Conservation (phyloP, 92 coral and sea anemone species). For the Porites evermanni region DNA sequence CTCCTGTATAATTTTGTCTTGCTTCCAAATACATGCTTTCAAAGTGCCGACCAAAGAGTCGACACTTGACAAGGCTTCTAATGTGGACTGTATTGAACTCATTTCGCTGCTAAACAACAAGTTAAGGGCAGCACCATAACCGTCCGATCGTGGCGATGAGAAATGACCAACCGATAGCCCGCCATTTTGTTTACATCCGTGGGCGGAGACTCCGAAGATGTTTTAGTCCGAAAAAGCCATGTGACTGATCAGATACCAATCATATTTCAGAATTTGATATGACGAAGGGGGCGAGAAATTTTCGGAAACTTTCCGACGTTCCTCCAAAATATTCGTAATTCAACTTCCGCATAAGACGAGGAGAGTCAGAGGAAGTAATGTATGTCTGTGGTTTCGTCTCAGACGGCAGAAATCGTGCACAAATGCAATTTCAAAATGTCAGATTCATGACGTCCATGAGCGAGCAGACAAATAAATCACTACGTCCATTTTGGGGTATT, state of each 20-base stretch:
- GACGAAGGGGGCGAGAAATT: background rate
- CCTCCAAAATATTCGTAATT: conserved; percentile 4
- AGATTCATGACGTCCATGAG: background rate
- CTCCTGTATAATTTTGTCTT: conserved; percentile 78
- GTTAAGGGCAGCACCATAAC: background rate
- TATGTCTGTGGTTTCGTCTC: background rate
- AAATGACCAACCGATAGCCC: conserved; percentile 28
- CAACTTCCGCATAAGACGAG: conserved; percentile 17
- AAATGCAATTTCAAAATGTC: background rate
- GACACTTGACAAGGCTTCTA: conserved; percentile 74
- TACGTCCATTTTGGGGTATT: too few relatives aligned
- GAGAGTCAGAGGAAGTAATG: background rate
- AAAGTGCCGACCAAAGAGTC: conserved; percentile 70
- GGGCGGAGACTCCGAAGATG: conserved; percentile 27
- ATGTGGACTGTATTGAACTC: conserved; percentile 77
- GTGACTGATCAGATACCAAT: conserved; percentile 21
- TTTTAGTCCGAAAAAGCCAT: background rate
- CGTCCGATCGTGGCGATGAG: conserved; percentile 15
- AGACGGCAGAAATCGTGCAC: background rate
- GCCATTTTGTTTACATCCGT: conserved; percentile 71
- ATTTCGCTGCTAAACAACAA: conserved; percentile 19
- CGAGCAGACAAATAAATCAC: background rate
- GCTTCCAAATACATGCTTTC: conserved; percentile 79
- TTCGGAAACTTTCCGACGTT: conserved; percentile 12
- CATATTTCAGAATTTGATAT: background rate